Base-by-base conservation (phyloP, 1,140 invertebrate genomes). In the Ceratina australensis region DNA sequence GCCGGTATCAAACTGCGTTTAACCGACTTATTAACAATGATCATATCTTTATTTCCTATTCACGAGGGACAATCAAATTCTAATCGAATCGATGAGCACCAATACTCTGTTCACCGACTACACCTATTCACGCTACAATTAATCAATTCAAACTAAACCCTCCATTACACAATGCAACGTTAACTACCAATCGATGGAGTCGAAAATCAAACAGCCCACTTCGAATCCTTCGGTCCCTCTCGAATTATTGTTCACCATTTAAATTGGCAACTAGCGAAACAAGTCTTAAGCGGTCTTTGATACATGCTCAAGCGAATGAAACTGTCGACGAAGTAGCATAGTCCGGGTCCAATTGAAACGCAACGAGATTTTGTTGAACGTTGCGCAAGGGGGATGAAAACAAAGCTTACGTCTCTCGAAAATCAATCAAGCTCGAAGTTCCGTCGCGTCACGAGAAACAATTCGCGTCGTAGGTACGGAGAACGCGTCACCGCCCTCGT, bases 161-260 rank as follows among this genome's bases (percentile, higher is more conserved):
- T 18, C 2, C 18, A 18, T 28, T 15, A 7, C 16, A 57, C 47
- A 57, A 72, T 63, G 33, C 22, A 72, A 67, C 64, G 24, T 20
- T n/a, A 16, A 2, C 16, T 65, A 18, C 8, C 13, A 8, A 67
- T 72, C n/a, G 20, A 54, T 20, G 15, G 54, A 77, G 18, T 13
- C 56, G 16, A 56, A 47, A 68, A 59, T 75, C 22, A 42, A 59
- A 50, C 10, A 13, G 18, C 0, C 1, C 52, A 5, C 8, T 3
- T 26, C 16, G 0, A 2, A 2, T 1, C 64, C 8, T 1, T 18
- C 78, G 73, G 63, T 42, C 3, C 26, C 0, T 67, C 3, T 24
- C 67, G 67, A 78, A 16, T 8, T 16, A 64, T 47, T 63, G 54
- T 59, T n/a, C 42, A 42, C 68, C 63, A 72, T 63, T 71, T 69